Evolutionary conservation across 2,888 invertebrate genomes (phyloP).

Genomic region (Nemoura dubitans): DNA sequence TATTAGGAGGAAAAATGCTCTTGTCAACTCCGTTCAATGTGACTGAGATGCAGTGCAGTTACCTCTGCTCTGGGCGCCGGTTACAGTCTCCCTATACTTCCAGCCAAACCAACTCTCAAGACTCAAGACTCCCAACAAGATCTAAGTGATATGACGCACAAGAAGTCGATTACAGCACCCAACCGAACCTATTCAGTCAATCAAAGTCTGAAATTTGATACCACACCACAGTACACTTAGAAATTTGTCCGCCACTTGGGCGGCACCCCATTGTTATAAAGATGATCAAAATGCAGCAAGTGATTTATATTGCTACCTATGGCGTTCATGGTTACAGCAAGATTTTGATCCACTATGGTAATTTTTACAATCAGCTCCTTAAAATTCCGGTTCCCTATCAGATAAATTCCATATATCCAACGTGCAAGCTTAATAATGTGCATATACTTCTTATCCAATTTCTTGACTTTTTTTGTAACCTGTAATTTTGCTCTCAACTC

Average conservation of each 20-base stretch:
- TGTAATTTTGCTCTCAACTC: no score
- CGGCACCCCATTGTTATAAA: background rate
- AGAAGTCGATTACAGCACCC: background rate
- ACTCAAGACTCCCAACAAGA: background rate
- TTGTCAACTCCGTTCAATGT: background rate
- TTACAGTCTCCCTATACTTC: background rate
- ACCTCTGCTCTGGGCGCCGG: background rate
- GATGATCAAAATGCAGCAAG: background rate
- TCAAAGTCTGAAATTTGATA: background rate
- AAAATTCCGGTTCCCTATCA: background rate
- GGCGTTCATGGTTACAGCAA: background rate
- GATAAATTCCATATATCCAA: no score
- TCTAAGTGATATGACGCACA: background rate
- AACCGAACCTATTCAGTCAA: background rate
- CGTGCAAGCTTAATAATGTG: no score
- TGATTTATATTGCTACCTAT: background rate
- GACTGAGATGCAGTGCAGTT: background rate
- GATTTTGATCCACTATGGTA: slow-evolving; percentile 5
- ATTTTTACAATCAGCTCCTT: background rate
- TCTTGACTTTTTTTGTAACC: no score
- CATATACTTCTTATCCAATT: no score
- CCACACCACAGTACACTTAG: background rate
- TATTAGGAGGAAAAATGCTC: slow-evolving; percentile 5
- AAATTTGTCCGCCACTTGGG: background rate
- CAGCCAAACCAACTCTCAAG: no score